These are phyloP conservation scores for Drosophila siamana DNA, from an alignment of 2,888 invertebrate species.

Conservation along the genomic window DNA sequence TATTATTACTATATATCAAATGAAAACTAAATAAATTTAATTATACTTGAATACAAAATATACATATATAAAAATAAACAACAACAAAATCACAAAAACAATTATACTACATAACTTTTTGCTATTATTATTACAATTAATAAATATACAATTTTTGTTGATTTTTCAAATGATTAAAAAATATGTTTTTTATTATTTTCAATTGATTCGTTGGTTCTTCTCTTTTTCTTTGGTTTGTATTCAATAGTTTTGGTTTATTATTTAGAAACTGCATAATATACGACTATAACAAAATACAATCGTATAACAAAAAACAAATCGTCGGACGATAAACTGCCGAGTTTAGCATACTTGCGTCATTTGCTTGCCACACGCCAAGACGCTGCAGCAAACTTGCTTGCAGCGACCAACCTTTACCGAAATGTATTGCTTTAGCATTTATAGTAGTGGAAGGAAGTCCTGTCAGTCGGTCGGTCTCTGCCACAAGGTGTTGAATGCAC, in stretches of 20 bases:
- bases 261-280: constrained; percentile 45
- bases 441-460: constrained; percentile 22
- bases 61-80: constrained; percentile 21
- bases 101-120: constrained; percentile 67
- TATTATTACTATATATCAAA: constrained; percentile 71
- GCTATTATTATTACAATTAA: constrained; percentile 78
- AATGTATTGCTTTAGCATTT: constrained; percentile 62
- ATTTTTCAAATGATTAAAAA: constrained; percentile 84
- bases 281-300: constrained; percentile 16
- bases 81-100: constrained; percentile 47
- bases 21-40: constrained; percentile 74
- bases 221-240: constrained; percentile 55
- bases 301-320: constrained; percentile 22
- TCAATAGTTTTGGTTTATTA: not conserved
- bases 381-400: constrained; percentile 3
- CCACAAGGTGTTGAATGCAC: constrained; percentile 23
- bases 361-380: constrained; percentile 19
- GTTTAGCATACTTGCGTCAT: constrained; percentile 37
- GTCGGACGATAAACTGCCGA: constrained; percentile 73
- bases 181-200: constrained; percentile 79
- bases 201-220: constrained; percentile 38
- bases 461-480: constrained; percentile 15
- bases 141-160: constrained; percentile 83
- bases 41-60: constrained; percentile 60
- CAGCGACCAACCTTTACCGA: constrained; percentile 48